Percentiles rank a stretch among this genome's conserved stretches.
These are phyloP conservation scores for Calameuta filiformis DNA, from an alignment of 2,888 invertebrate genomes.

Conservation along the genomic window DNA sequence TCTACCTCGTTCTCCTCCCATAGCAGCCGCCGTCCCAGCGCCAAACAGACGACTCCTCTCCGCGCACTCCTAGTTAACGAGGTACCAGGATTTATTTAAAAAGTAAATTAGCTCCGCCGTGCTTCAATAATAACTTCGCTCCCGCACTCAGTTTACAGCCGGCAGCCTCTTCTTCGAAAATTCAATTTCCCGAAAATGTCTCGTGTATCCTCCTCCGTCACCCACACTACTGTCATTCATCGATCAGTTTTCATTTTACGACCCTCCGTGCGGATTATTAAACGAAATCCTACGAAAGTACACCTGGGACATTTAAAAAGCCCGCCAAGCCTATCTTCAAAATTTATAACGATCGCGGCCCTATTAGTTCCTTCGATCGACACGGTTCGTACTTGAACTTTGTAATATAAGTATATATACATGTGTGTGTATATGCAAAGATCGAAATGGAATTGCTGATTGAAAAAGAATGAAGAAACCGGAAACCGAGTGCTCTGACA, in stretches of 20 bases:
- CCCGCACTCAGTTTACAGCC: neutral
- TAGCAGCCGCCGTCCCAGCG: slow-evolving; percentile 11
- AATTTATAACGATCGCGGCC: neutral
- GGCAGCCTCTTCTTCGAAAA: neutral
- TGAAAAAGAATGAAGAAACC: no score
- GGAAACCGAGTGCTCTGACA: neutral
- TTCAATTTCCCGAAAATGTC: slow-evolving; percentile 1
- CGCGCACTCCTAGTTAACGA: slow-evolving; percentile 38
- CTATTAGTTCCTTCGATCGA: neutral
- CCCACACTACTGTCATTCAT: neutral
- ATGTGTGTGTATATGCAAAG: neutral
- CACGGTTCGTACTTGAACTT: neutral
- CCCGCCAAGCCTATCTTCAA: neutral
- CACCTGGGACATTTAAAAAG: neutral
- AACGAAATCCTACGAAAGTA: neutral
- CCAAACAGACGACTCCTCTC: slow-evolving; percentile 22
- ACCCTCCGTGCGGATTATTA: neutral
- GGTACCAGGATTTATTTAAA: slow-evolving; percentile 49
- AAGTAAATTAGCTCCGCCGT: slow-evolving; percentile 47
- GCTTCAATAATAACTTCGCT: slow-evolving; percentile 43
- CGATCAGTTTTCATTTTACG: neutral
- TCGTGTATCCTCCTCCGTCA: neutral
- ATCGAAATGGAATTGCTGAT: neutral
- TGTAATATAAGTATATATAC: neutral
- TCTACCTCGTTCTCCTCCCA: neutral